These are phyloP conservation scores for Lottia scabra DNA, from an alignment of 2,888 invertebrate genomes.

Conservation along the genomic window DNA sequence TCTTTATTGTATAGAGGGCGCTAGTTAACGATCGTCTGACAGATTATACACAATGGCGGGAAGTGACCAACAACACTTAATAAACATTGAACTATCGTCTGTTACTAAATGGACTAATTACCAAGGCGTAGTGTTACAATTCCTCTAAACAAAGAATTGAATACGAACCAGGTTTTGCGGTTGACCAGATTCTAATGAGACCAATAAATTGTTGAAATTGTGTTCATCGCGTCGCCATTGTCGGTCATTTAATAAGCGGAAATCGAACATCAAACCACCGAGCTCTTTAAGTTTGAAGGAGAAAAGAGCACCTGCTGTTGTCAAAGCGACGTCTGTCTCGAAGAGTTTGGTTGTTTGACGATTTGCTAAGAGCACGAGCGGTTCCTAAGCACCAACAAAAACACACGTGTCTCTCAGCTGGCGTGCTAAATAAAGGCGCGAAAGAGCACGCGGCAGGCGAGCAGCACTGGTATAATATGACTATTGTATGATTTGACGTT, in stretches of 20 bases:
- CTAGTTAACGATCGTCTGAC: too few relatives aligned
- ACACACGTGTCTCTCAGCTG: conserved; percentile 3
- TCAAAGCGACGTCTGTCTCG: background rate
- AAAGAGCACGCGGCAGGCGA: background rate
- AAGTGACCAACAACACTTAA: background rate
- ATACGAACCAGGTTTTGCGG: background rate
- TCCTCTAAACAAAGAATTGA: background rate
- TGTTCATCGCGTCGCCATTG: background rate
- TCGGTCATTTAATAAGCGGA: conserved; percentile 1
- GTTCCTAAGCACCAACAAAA: background rate
- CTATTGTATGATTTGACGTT: background rate
- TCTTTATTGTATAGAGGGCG: too few relatives aligned
- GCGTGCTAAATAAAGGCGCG: background rate
- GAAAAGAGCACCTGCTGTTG: background rate
- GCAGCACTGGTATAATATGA: background rate
- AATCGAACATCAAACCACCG: background rate
- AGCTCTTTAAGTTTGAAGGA: background rate
- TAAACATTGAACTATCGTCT: background rate
- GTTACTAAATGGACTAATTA: background rate
- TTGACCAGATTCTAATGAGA: background rate
- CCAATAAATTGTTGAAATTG: background rate
- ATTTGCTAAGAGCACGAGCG: background rate
- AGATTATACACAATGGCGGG: background rate
- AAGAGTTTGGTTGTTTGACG: background rate
- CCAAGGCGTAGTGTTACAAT: background rate